phyloP scores from a whole-genome alignment of 1,140 invertebrate genomes.

The Marisa cornuarietis region DNA sequence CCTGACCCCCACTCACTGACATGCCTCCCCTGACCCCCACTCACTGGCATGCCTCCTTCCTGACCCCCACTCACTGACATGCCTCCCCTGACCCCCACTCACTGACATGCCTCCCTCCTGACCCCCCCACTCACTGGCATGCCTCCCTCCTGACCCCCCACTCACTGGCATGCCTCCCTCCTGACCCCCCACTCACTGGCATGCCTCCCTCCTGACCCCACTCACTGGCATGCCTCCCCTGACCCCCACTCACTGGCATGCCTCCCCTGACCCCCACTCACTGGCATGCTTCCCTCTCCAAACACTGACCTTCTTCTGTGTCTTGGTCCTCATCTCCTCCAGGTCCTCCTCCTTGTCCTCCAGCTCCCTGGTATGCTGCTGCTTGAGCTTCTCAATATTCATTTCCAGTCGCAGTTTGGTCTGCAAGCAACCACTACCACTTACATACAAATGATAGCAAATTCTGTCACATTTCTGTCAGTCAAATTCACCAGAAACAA shows the following conservation, averaged over 20 bases:
- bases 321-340: conserved; percentile 86
- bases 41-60: no score
- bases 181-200: background rate
- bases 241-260: no score
- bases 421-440: conserved; percentile 40
- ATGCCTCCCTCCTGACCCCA: background rate
- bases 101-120: background rate
- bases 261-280: background rate
- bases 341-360: conserved; percentile 91
- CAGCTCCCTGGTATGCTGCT: conserved; percentile 82
- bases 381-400: conserved; percentile 89
- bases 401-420: conserved; percentile 91
- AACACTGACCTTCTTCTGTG: conserved; percentile 85
- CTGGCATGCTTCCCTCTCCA: conserved; percentile 65
- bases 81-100: no score
- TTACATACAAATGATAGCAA: background rate
- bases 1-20: background rate
- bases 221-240: no score
- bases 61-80: background rate
- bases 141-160: conserved; percentile 70
- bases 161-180: background rate
- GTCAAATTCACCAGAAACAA: no score
- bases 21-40: no score
- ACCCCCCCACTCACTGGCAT: background rate
- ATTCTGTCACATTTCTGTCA: background rate